Evolutionary conservation across 2,113 vertebrate species (phyloP), one percentile per base, ranked within the genome.

Genomic region (Xenopus laevis): DNA sequence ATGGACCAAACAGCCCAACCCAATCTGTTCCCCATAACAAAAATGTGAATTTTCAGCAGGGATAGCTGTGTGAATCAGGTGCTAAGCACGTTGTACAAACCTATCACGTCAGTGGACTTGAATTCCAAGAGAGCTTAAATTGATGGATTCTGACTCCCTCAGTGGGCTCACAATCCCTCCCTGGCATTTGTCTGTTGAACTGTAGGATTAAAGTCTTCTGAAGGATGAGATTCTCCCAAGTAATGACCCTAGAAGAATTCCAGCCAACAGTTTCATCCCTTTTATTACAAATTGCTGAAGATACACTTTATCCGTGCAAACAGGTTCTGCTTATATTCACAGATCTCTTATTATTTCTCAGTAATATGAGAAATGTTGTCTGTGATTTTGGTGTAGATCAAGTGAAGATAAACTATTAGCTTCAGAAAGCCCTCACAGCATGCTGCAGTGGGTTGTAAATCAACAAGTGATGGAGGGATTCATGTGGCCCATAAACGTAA

Each of bases 31-130:
- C 33, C 33, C 33, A 8, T 67, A 58, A 15, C 57, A 74, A 77
- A 55, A 78, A 80, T 52, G 79, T 20, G 60, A 10, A 78, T 79
- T 77, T 59, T 63, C 78, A 66, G 71, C 78, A 23, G 71, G 44
- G 72, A 18, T 55, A 20, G 2, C 66, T 55, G 58, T 70, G 59
- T 64, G 47, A 46, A 67, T 60, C 72, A 70, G 30, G 46, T 66
- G 13, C n/a, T 55, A 50, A 64, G 74, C 13, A 70, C 70, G 58
- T 58, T 18, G 46, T 63, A 46, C 65, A 70, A 77, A 70, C 47
- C 70, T 77, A 70, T 70, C 64, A 70, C 67, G 47, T 76, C 67
- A 70, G 59, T 53, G 20, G 69, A 44, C 71, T 59, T 73, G 52
- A 73, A 63, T 33, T 73, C 66, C 60, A 70, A 64, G 66, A 70